Evolutionary conservation across 2,113 vertebrate species (phyloP).

Genomic region (Dasypus novemcinctus): DNA sequence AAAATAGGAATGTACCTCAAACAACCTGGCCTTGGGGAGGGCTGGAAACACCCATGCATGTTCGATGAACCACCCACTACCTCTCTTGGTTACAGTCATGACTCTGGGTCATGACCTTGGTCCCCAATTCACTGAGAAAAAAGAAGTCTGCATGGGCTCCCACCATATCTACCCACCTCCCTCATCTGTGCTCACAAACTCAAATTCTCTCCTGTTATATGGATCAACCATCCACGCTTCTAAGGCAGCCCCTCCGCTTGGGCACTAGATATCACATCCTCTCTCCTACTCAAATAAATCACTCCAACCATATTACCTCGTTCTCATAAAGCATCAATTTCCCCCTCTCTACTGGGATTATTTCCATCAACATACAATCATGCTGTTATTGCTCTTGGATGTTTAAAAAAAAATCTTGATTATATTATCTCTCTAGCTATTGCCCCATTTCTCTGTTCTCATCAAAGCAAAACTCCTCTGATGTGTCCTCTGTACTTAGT

Average conservation of each 20-base stretch:
- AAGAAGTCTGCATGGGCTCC: accelerated
- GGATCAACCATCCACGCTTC: background rate
- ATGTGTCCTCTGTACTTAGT: background rate
- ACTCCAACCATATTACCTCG: accelerated
- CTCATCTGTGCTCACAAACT: accelerated
- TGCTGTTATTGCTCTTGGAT: background rate
- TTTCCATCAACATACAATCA: no score
- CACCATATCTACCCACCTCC: background rate
- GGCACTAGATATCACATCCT: background rate
- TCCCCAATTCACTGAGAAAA: background rate
- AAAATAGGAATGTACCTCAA: background rate
- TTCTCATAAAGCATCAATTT: background rate
- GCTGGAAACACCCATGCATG: accelerated
- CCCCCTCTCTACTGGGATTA: background rate
- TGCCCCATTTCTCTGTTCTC: background rate
- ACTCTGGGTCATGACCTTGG: background rate
- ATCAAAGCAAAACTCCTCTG: background rate
- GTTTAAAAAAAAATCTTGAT: background rate
- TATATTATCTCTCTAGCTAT: background rate
- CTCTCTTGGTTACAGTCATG: background rate
- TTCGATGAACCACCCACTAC: accelerated
- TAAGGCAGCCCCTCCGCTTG: background rate
- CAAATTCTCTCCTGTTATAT: background rate
- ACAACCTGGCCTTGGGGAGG: background rate
- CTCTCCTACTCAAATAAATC: background rate